A percentile compares a stretch with the other conserved stretches of the same genome.
Evolutionary conservation across 2,113 vertebrate species (phyloP).

Genomic region (Amia ocellicauda): DNA sequence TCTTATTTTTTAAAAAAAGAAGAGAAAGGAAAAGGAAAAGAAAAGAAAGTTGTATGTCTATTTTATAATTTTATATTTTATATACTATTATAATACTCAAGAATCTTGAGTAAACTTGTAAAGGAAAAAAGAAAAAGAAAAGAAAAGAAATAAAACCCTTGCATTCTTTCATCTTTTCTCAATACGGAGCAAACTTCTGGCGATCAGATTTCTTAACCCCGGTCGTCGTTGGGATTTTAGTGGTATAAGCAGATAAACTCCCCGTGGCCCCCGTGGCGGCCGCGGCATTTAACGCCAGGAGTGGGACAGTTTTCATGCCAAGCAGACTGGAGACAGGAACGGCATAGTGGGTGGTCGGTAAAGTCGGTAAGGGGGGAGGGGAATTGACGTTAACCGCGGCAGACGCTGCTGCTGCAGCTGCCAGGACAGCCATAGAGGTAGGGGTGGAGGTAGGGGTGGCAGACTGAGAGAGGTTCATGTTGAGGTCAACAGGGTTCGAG

Average conservation of each 20-base stretch:
- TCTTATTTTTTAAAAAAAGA: conserved; percentile 46
- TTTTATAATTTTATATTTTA: conserved; percentile 53
- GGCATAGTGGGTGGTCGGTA: conserved; percentile 84
- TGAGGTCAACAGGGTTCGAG: conserved; percentile 82
- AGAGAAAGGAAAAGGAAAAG: too few species aligned
- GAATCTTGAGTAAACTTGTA: conserved; percentile 57
- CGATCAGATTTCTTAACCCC: conserved; percentile 84
- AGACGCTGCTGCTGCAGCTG: conserved; percentile 67
- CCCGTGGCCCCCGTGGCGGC: conserved; percentile 71
- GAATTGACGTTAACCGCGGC: conserved; percentile 79
- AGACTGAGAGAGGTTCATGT: conserved; percentile 86
- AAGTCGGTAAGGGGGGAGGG: conserved; percentile 70
- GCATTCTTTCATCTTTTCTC: conserved; percentile 58
- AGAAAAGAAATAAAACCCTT: conserved; percentile 32
- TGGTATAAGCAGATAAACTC: conserved; percentile 76
- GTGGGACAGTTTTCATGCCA: conserved; percentile 89
- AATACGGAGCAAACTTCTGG: conserved; percentile 92
- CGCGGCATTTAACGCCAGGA: conserved; percentile 80
- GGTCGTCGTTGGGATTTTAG: conserved; percentile 77
- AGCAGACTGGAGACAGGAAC: conserved; percentile 88
- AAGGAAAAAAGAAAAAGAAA: conserved; percentile 4
- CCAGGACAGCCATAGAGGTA: conserved; percentile 81
- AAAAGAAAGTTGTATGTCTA: too few species aligned
- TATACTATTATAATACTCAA: conserved; percentile 55
- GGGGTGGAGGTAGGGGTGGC: conserved; percentile 75